These are phyloP conservation scores for Zaprionus vittiger DNA, from an alignment of 1,140 invertebrate genomes.

Conservation along the genomic window DNA sequence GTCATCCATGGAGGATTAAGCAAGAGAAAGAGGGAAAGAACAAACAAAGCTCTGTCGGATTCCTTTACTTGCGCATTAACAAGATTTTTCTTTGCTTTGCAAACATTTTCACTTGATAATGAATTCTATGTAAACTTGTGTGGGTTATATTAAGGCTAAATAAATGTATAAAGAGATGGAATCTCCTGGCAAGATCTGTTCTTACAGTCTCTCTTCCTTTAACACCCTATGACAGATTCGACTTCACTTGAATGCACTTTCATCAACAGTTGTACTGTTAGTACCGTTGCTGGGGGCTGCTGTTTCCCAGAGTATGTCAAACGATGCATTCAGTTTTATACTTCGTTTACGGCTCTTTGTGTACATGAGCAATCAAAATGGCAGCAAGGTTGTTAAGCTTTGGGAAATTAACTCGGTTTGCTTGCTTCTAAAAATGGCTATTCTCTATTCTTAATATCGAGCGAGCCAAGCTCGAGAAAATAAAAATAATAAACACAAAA, in stretches of 20 bases:
- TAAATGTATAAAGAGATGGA: too few species aligned
- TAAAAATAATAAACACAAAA: constrained; percentile 42
- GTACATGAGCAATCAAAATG: constrained; percentile 22
- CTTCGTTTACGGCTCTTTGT: constrained; percentile 3
- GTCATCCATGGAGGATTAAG: not conserved
- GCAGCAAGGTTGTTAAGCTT: constrained; percentile 14
- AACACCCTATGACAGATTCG: too few species aligned
- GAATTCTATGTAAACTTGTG: not conserved
- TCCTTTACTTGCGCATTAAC: not conserved
- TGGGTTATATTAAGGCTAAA: too few species aligned
- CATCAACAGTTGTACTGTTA: too few species aligned
- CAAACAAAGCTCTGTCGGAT: not conserved
- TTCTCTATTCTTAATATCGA: constrained; percentile 61
- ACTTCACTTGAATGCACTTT: too few species aligned
- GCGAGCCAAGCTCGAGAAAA: constrained; percentile 20
- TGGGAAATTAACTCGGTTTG: constrained; percentile 54
- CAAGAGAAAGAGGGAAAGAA: not conserved
- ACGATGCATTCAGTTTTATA: not conserved
- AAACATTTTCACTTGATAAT: constrained; percentile 3
- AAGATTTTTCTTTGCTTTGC: constrained; percentile 1
- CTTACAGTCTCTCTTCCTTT: too few species aligned
- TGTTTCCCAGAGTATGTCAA: too few species aligned
- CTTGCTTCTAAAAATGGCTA: constrained; percentile 33
- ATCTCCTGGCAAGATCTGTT: too few species aligned
- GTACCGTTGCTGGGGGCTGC: too few species aligned